Evolutionary conservation across 92 coral and sea anemone species (phyloP).

Genomic region (Isaurus tuberculatus): DNA sequence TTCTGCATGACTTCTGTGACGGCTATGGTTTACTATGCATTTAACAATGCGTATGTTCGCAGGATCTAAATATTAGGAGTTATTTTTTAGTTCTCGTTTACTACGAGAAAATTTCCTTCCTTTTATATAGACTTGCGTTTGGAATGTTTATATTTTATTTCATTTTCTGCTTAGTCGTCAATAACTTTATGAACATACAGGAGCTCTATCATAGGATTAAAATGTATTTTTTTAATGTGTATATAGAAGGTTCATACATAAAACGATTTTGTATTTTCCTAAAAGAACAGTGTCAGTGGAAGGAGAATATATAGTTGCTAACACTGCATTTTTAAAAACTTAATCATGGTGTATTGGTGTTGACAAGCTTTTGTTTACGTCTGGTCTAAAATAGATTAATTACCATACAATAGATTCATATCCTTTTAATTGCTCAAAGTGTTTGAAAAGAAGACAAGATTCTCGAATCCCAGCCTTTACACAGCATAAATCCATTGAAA

Average conservation of each 20-base stretch:
- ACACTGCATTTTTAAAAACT: neutral
- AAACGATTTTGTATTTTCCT: neutral
- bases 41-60: neutral
- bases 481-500: neutral
- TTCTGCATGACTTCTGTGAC: neutral
- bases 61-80: neutral
- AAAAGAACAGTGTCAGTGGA: neutral
- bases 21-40: neutral
- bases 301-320: neutral
- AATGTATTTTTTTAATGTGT: neutral
- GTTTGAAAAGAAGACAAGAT: neutral
- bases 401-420: slow-evolving; percentile 8
- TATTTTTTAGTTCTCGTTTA: neutral
- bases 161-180: neutral
- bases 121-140: neutral
- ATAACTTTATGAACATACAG: neutral
- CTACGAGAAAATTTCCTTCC: neutral
- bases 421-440: neutral
- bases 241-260: neutral
- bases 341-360: neutral
- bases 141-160: neutral
- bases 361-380: slow-evolving; percentile 34
- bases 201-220: neutral
- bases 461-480: neutral
- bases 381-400: neutral